Evolutionary conservation across 2,113 vertebrate species (phyloP).

Genomic region (Recurvirostra avosetta): DNA sequence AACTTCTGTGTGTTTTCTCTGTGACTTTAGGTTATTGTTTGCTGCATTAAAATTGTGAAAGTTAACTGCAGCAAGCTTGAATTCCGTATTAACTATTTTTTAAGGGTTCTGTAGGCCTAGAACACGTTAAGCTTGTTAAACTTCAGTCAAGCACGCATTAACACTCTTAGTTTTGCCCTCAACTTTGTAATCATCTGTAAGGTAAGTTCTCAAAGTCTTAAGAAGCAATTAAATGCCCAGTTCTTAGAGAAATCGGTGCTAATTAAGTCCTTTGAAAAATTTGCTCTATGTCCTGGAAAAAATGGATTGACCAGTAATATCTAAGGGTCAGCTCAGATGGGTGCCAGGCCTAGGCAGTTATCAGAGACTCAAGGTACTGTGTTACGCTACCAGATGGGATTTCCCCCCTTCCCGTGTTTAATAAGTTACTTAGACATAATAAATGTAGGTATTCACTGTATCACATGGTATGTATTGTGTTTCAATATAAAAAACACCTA

Average conservation of each 20-base stretch:
- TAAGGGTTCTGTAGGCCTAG: background rate
- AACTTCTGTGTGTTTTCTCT: background rate
- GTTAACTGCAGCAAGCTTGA: background rate
- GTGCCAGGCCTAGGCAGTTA: background rate
- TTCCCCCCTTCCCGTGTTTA: accelerated
- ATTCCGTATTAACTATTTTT: background rate
- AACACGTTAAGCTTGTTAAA: background rate
- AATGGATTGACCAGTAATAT: background rate
- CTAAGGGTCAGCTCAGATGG: background rate
- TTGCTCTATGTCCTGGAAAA: background rate
- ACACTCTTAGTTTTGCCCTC: background rate
- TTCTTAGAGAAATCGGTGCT: background rate
- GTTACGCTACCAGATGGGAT: background rate
- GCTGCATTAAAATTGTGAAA: background rate
- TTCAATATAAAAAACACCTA: background rate
- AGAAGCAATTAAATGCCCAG: background rate
- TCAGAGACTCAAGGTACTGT: background rate
- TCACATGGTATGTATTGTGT: background rate
- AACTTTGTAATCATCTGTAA: background rate
- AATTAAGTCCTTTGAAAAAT: background rate
- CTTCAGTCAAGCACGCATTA: background rate
- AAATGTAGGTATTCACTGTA: background rate
- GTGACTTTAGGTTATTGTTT: background rate
- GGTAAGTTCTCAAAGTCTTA: background rate
- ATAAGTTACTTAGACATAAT: background rate